Evolutionary conservation across 2,797 vertebrate genomes (phyloP), one percentile per base, ranked within the genome.

Genomic region (Clarias fuscus): DNA sequence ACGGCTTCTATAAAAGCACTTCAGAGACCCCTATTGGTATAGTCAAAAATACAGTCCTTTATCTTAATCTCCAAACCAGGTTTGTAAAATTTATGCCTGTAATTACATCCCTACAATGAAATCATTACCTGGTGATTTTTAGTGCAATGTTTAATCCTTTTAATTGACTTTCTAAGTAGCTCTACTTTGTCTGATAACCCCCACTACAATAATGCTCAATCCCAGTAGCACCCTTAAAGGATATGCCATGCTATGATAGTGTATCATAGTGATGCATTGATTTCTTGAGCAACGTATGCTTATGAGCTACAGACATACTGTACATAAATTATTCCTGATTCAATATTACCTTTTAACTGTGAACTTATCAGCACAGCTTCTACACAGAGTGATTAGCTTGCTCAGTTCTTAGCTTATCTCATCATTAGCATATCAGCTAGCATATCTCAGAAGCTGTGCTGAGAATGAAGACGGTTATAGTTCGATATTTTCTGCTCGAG

Each of bases 11-110:
- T 40, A 62, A 40, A 62, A 79, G 77, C 22, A 43, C 59, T 79
- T 62, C 59, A 62, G 77, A 79, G 77, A 62, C 77, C 59, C 59
- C 77, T 79, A 40, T 8, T 79, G 59, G 59, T 62, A n/a, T 62
- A 62, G 11, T 24, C 13, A 62, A 79, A 62, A 62, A 62, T 17
- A n/a, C 33, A 62, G 58, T 40, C 22, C 76, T 79, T 79, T 79
- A 79, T 79, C 77, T 64, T 43, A 79, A 79, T 79, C 77, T 37
- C 14, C 40, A 33, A 79, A 79, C 59, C 59, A 43, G 20, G 33
- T 79, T 37, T 62, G 33, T 64, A 79, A 64, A 61, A 79, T 17
- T 3, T 40, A 79, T 67, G n/a, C 10, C 80, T 82, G 43, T 68
- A 82, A 68, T 53, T 48, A 67, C 62, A 30, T 56, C 24, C 24